Percentiles rank a stretch among this genome's conserved stretches.
Conservation (phyloP, 2,797 vertebrate genomes). For the Melanotaenia pygmaea region DNA sequence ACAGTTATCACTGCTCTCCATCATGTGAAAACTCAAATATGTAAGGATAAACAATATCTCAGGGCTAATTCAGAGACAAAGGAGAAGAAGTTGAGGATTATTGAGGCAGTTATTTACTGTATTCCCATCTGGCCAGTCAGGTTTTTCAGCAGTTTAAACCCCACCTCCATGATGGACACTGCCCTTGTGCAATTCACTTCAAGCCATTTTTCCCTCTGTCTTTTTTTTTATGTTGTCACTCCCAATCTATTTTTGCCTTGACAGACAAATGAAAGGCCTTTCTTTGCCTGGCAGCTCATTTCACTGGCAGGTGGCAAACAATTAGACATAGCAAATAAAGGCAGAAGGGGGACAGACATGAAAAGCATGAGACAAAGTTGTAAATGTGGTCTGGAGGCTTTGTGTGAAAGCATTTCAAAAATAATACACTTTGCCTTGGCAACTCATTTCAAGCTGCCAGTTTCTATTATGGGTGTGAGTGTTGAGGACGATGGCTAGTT, state of each 20-base stretch:
- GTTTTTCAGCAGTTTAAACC: slow-evolving; percentile 86
- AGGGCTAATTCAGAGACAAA: neutral
- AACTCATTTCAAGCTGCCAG: slow-evolving; percentile 99
- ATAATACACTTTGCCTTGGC: slow-evolving; percentile 96
- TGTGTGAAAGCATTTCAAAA: slow-evolving; percentile 99
- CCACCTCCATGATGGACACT: slow-evolving; percentile 83
- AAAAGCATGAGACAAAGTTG: slow-evolving; percentile 96
- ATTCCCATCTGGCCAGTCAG: slow-evolving; percentile 82
- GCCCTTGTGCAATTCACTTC: slow-evolving; percentile 42
- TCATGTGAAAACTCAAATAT: slow-evolving; percentile 32
- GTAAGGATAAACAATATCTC: slow-evolving; percentile 23
- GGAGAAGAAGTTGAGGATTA: slow-evolving; percentile 54
- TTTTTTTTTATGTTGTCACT: slow-evolving; percentile 96
- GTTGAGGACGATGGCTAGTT: slow-evolving; percentile 91
- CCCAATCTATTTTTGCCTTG: slow-evolving; percentile 90
- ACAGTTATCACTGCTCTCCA: slow-evolving; percentile 31
- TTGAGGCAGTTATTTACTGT: slow-evolving; percentile 76
- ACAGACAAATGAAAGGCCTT: slow-evolving; percentile 94
- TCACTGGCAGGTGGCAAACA: slow-evolving; percentile 99
- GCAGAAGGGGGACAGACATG: slow-evolving; percentile 88
- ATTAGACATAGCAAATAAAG: slow-evolving; percentile 99
- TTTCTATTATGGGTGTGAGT: slow-evolving; percentile 93
- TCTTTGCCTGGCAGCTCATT: slow-evolving; percentile 92
- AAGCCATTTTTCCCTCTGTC: slow-evolving; percentile 61
- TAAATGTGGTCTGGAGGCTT: slow-evolving; percentile 89